Evolutionary conservation across 2,797 vertebrate species (phyloP).

Genomic region (Alauda arvensis): DNA sequence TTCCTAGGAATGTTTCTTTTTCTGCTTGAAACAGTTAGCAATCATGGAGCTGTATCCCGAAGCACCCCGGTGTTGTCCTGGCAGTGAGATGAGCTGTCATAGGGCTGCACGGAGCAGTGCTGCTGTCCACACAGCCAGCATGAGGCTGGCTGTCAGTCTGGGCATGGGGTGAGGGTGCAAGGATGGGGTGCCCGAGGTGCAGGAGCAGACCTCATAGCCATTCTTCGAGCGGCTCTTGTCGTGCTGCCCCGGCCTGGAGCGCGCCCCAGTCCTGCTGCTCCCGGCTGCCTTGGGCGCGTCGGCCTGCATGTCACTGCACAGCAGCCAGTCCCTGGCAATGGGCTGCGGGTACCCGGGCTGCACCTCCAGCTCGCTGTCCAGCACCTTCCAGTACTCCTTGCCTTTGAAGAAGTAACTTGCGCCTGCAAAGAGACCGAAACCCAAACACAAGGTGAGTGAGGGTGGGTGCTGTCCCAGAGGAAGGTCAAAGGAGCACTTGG

Average conservation of each 20-base stretch:
- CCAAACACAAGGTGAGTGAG: neutral
- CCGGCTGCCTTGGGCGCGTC: constrained; percentile 70
- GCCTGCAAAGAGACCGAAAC: constrained; percentile 67
- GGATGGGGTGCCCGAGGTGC: constrained; percentile 76
- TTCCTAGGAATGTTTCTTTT: constrained; percentile 48
- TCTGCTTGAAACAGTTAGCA: neutral
- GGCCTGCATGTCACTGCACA: constrained; percentile 83
- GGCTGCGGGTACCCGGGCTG: constrained; percentile 84
- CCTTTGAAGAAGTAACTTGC: constrained; percentile 95
- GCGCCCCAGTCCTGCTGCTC: constrained; percentile 70
- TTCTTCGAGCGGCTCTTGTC: constrained; percentile 83
- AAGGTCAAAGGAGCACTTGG: neutral
- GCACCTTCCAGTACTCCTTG: constrained; percentile 91
- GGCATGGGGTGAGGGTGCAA: rapidly evolving
- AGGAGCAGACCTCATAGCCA: constrained; percentile 89
- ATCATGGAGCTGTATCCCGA: neutral
- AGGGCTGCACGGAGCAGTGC: neutral
- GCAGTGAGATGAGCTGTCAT: neutral
- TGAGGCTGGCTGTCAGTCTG: neutral
- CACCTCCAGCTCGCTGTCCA: constrained; percentile 82
- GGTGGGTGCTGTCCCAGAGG: rapidly evolving
- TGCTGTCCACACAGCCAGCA: constrained; percentile 8
- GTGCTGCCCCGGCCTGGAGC: constrained; percentile 71
- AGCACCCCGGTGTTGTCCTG: neutral
- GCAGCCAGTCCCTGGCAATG: constrained; percentile 89